A percentile compares a stretch with the other conserved stretches of the same genome.
Conservation (phyloP, 2,888 invertebrate genomes). For the Emmelina monodactyla region DNA sequence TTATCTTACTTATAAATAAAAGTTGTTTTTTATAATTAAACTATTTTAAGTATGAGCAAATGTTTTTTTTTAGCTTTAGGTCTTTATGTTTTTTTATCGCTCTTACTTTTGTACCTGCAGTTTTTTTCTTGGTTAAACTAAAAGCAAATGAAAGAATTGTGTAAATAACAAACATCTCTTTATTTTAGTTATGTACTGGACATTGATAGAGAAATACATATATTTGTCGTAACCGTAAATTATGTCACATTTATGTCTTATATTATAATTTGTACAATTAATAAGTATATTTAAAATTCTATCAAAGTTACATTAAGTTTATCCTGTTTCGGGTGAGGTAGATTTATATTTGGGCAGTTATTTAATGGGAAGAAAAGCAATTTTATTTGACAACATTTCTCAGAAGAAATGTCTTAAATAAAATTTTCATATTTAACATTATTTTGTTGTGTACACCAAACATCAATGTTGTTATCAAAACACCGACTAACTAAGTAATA, state of each 20-base stretch:
- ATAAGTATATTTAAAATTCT: slow-evolving; percentile 25
- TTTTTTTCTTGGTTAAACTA: no score
- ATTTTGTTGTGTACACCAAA: background rate
- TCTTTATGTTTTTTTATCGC: no score
- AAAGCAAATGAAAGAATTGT: slow-evolving; percentile 17
- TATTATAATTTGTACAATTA: slow-evolving; percentile 52
- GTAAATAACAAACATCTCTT: slow-evolving; percentile 63
- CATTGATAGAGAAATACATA: slow-evolving; percentile 62
- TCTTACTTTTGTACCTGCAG: no score
- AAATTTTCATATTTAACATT: background rate
- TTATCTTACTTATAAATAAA: no score
- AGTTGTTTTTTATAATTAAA: no score
- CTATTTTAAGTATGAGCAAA: no score
- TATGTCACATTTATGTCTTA: slow-evolving; percentile 48
- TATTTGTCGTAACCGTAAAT: slow-evolving; percentile 42
- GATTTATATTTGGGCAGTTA: slow-evolving; percentile 19
- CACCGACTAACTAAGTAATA: slow-evolving; percentile 30
- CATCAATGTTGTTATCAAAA: slow-evolving; percentile 4
- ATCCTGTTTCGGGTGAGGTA: slow-evolving; percentile 51
- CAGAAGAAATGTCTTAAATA: slow-evolving; percentile 3
- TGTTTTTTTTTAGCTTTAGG: no score
- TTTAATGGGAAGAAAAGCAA: no score
- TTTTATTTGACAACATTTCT: slow-evolving; percentile 4
- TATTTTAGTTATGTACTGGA: slow-evolving; percentile 60
- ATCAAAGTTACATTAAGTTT: slow-evolving; percentile 24